A percentile compares a stretch with the other conserved stretches of the same genome.
These are phyloP conservation scores for Sinocyclocheilus rhinocerous DNA, from an alignment of 2,113 vertebrate species.

Conservation along the genomic window DNA sequence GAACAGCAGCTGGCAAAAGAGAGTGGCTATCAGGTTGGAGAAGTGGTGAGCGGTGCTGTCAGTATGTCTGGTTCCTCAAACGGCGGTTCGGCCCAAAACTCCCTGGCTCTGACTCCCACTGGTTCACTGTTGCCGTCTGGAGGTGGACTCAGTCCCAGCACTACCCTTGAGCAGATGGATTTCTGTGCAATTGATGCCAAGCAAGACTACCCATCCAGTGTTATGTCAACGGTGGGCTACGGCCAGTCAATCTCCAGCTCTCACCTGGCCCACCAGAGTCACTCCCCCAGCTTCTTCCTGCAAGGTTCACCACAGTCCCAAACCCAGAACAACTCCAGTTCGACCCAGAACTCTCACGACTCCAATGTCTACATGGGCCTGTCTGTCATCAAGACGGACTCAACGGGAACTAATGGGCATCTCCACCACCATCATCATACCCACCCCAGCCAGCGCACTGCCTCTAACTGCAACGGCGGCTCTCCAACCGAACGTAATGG, in stretches of 20 bases:
- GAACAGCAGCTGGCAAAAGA: constrained; percentile 91
- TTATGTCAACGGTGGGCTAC: constrained; percentile 81
- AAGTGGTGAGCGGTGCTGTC: constrained; percentile 70
- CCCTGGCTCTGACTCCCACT: constrained; percentile 83
- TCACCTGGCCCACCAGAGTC: constrained; percentile 86
- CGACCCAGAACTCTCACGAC: constrained; percentile 67
- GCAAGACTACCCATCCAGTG: constrained; percentile 88
- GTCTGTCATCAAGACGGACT: constrained; percentile 83
- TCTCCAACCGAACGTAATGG: constrained; percentile 79
- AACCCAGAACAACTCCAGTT: constrained; percentile 63
- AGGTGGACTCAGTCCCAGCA: constrained; percentile 96
- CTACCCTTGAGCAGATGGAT: constrained; percentile 98
- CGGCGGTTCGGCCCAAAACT: constrained; percentile 74
- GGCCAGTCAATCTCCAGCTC: constrained; percentile 84
- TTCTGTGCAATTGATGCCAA: constrained; percentile 98
- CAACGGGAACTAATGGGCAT: constrained; percentile 75
- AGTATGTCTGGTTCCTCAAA: constrained; percentile 78
- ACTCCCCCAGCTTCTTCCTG: constrained; percentile 93
- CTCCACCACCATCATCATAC: constrained; percentile 67
- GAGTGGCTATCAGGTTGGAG: constrained; percentile 76
- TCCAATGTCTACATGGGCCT: constrained; percentile 69
- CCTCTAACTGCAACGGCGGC: constrained; percentile 77
- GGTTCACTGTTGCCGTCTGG: constrained; percentile 92
- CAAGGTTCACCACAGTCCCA: constrained; percentile 85
- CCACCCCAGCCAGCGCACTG: constrained; percentile 74